Evolutionary conservation across 1,140 invertebrate genomes (phyloP).

Genomic region (Euwallacea similis): DNA sequence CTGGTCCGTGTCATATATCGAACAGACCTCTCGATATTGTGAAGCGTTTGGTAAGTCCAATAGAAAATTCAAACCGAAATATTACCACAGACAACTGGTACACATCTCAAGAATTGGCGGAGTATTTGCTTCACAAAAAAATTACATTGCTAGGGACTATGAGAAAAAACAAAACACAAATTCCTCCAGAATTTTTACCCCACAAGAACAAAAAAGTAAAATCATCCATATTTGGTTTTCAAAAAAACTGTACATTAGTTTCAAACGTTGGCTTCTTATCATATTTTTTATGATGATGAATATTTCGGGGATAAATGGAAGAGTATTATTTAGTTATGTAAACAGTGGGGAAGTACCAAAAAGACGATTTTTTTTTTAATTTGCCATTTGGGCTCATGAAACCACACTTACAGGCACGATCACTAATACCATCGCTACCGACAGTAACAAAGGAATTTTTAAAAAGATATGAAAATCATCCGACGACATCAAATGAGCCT

Average conservation of each 20-base stretch:
- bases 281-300: slow-evolving; percentile 45
- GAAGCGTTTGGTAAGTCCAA: slow-evolving; percentile 39
- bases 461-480: no score
- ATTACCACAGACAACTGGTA: slow-evolving; percentile 49
- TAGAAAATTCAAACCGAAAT: slow-evolving; percentile 45
- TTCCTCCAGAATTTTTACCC: no score
- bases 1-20: slow-evolving; percentile 40
- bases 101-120: slow-evolving; percentile 40
- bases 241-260: slow-evolving; percentile 40
- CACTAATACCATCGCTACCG: no score
- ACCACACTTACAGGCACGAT: no score
- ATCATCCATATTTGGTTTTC: slow-evolving; percentile 47
- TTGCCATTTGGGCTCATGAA: no score
- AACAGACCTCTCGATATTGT: slow-evolving; percentile 41
- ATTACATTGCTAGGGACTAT: no score
- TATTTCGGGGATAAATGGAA: slow-evolving; percentile 23
- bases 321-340: slow-evolving; percentile 27
- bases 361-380: no score
- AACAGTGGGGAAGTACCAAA: no score
- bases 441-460: no score
- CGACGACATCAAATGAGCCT: no score
- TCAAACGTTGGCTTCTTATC: slow-evolving; percentile 50
- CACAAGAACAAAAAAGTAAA: slow-evolving; percentile 38
- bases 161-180: no score
- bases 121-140: no score